Evolutionary conservation across 2,888 invertebrate genomes (phyloP), one percentile per base, ranked within the genome.

Genomic region (Archaeoteleia sp.): DNA sequence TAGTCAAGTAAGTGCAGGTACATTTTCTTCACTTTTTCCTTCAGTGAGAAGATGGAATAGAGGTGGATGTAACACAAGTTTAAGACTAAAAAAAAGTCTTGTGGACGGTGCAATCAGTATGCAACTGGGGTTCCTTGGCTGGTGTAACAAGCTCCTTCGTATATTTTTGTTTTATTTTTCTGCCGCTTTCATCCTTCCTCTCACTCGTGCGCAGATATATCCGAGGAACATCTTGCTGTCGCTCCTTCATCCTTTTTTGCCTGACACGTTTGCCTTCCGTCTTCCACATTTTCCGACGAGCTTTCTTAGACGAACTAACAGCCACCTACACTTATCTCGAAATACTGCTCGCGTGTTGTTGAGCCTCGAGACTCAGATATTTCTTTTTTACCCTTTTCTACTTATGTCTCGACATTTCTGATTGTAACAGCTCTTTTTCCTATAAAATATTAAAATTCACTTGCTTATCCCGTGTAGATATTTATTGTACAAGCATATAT

Each of bases 21-120:
- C 35, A 30, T 43, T 54, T 45, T n/a, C 9, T n/a, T n/a, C 10
- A 29, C 37, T 6, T 39, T 43, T 60, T 43, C 29, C 34, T 12
- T 29, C 20, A 37, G 3, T 27, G 32, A 46, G 58, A 54, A 58
- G 40, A 42, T 34, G 27, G 8, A 14, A 37, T 15, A 14, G 45
- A 48, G 54, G 54, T 39, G 39, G 39, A 53, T 60, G 43, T 34
- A 20, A 6, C 14, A 9, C 25, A 34, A 53, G 57, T 57, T 45
- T 46, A 60, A 63, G 66, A 71, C 51, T 32, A 48, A 69, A 68
- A 62, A 72, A 65, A 48, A 46, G 45, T 61, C 60, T 46, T 60
- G 60, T 58, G 57, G 67, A 39, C 53, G 10, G 58, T 45, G 51
- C 68, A 74, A 79, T 82, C 79, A 80, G 79, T 81, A 82, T 80